These are phyloP conservation scores for Xiphophorus maculatus DNA, from an alignment of 2,113 vertebrate genomes.

Conservation along the genomic window DNA sequence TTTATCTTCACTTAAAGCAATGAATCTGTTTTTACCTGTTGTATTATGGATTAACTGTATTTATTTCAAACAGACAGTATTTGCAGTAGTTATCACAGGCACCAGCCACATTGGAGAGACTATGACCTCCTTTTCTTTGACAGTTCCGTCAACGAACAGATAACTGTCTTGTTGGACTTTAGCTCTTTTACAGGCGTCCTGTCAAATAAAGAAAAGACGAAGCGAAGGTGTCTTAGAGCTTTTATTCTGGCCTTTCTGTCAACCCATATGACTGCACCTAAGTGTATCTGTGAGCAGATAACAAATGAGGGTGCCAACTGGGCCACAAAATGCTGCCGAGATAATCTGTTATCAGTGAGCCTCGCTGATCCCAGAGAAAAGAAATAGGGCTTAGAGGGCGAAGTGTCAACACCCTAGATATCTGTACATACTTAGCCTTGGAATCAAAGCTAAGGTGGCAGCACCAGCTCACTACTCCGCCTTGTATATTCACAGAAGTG, in stretches of 20 bases:
- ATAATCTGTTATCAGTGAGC: constrained; percentile 79
- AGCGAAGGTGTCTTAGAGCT: constrained; percentile 53
- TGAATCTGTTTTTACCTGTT: neutral
- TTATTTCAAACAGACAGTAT: neutral
- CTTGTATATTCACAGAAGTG: constrained; percentile 62
- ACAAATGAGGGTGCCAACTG: constrained; percentile 77
- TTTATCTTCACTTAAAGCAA: no score
- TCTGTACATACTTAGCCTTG: constrained; percentile 75
- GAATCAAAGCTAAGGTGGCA: constrained; percentile 74
- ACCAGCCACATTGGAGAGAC: neutral
- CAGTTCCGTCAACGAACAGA: constrained; percentile 15
- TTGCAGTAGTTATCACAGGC: neutral
- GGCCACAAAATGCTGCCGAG: constrained; percentile 74
- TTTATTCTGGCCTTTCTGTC: constrained; percentile 69
- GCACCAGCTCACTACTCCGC: constrained; percentile 64
- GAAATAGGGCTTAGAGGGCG: constrained; percentile 72
- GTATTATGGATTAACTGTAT: neutral
- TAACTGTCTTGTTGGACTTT: constrained; percentile 25
- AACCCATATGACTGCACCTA: constrained; percentile 62
- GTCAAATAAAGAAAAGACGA: constrained; percentile 45
- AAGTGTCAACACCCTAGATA: constrained; percentile 78
- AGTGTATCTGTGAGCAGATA: constrained; percentile 72
- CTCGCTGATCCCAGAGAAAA: constrained; percentile 71
- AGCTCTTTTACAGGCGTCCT: constrained; percentile 35
- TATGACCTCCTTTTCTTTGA: constrained; percentile 7